Base-by-base conservation (phyloP, 2,888 invertebrate species). In the Chrysodeixis includens region DNA sequence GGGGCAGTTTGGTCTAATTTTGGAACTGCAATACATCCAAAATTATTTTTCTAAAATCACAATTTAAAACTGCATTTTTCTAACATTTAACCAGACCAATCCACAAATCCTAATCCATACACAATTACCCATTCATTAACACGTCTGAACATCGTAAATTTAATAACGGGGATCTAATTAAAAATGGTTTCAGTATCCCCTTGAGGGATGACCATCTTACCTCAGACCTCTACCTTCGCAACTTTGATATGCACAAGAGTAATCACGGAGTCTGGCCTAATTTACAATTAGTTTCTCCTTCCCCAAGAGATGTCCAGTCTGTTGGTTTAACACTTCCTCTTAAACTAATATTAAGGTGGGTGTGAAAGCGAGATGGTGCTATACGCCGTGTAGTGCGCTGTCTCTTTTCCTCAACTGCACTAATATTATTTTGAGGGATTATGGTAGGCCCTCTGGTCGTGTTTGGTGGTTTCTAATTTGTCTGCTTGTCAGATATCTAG, bases 241-340 rank as follows among this genome's bases (percentile, higher is more conserved):
- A 40, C n/a, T n/a, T 40, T 40, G 40, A 40, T 40, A n/a, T 40
- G 40, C 6, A n/a, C 40, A 40, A n/a, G 40, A n/a, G n/a, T 40
- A 40, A 40, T 40, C 40, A 40, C 40, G n/a, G 40, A 40, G n/a
- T 40, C 40, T 40, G 40, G 6, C 40, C 40, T 40, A 40, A 40
- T 5, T 40, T 40, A 40, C 40, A n/a, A 40, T 40, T 40, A 40
- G 40, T 40, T 40, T 40, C 40, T 40, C 40, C 3, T 30, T 14
- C n/a, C 40, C 40, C n/a, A 6, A n/a, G 40, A n/a, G n/a, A 40
- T 40, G n/a, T 35, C 35, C 40, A n/a, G n/a, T n/a, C n/a, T 12
- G 35, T n/a, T n/a, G n/a, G n/a, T n/a, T n/a, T n/a, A n/a, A n/a
- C n/a, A n/a, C n/a, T n/a, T n/a, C n/a, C n/a, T n/a, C n/a, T n/a